Evolutionary conservation across 2,888 invertebrate species (phyloP).

Genomic region (Cheilosia scutellata): DNA sequence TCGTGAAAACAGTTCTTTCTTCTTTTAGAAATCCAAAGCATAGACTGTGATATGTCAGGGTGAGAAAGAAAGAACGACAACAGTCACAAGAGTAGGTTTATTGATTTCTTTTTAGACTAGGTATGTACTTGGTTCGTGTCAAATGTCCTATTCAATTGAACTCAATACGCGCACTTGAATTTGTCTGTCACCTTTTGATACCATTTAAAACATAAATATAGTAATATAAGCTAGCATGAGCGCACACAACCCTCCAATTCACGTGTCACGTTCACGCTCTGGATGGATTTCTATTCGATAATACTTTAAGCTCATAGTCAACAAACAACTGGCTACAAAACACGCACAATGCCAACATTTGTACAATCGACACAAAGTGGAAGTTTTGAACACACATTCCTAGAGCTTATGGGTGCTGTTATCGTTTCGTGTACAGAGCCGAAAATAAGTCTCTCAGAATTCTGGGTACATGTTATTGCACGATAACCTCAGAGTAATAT

Average conservation of each 20-base stretch:
- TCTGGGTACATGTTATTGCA: not conserved
- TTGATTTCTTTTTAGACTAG: no score
- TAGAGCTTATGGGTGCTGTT: not conserved
- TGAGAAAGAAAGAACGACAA: no score
- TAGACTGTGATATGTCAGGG: no score
- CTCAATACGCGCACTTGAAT: no score
- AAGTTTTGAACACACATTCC: not conserved
- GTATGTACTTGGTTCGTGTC: no score
- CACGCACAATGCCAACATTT: slow-evolving; percentile 2
- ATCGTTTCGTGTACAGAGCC: not conserved
- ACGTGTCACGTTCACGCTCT: not conserved
- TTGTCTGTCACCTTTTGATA: no score
- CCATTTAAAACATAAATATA: no score
- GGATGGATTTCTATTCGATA: not conserved
- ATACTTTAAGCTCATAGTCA: not conserved
- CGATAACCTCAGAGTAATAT: slow-evolving; percentile 6
- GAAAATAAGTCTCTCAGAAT: not conserved
- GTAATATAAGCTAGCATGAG: no score
- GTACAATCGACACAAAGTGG: slow-evolving; percentile 3
- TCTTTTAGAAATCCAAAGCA: no score
- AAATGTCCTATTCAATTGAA: no score
- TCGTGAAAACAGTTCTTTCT: no score
- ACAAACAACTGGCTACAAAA: not conserved
- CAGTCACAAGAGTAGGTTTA: no score
- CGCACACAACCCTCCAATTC: not conserved